Evolutionary conservation across 1,140 invertebrate species (phyloP).

Genomic region (Hestina assimilis): DNA sequence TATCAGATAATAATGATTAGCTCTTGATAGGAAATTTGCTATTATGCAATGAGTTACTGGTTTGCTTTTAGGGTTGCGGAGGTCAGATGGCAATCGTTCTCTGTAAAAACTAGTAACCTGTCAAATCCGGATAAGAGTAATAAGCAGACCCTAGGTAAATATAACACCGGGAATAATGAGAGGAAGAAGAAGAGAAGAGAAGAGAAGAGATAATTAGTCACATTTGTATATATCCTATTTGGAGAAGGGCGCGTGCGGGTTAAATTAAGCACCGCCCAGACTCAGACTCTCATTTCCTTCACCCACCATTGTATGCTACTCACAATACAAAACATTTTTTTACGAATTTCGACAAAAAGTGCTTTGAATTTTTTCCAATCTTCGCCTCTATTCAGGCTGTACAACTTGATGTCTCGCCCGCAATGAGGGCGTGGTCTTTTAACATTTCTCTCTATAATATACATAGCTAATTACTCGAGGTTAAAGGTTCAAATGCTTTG

Average conservation of each 20-base stretch:
- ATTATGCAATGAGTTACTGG: too few relatives aligned
- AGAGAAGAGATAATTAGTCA: constrained; percentile 14
- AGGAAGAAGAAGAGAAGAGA: too few relatives aligned
- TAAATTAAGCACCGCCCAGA: constrained; percentile 74
- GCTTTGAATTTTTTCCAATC: constrained; percentile 77
- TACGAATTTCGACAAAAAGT: constrained; percentile 74
- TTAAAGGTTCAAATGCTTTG: constrained; percentile 2
- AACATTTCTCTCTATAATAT: constrained; percentile 25
- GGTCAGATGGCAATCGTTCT: too few relatives aligned
- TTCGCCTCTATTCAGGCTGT: constrained; percentile 71
- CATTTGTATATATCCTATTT: constrained; percentile 20
- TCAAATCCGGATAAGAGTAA: too few relatives aligned
- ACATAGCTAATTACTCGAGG: constrained; percentile 27
- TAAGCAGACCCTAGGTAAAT: too few relatives aligned
- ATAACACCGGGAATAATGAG: too few relatives aligned
- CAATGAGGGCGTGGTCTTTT: constrained; percentile 42
- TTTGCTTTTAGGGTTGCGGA: too few relatives aligned
- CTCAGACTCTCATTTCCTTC: constrained; percentile 65
- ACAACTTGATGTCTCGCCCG: constrained; percentile 66
- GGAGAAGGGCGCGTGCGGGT: constrained; percentile 44
- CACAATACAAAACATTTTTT: constrained; percentile 78
- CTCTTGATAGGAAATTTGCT: too few relatives aligned
- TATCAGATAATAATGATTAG: too few relatives aligned
- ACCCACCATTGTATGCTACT: constrained; percentile 70
- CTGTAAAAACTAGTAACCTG: too few relatives aligned